Conservation (phyloP, 2,888 invertebrate genomes). For the Tetragonisca angustula region DNA sequence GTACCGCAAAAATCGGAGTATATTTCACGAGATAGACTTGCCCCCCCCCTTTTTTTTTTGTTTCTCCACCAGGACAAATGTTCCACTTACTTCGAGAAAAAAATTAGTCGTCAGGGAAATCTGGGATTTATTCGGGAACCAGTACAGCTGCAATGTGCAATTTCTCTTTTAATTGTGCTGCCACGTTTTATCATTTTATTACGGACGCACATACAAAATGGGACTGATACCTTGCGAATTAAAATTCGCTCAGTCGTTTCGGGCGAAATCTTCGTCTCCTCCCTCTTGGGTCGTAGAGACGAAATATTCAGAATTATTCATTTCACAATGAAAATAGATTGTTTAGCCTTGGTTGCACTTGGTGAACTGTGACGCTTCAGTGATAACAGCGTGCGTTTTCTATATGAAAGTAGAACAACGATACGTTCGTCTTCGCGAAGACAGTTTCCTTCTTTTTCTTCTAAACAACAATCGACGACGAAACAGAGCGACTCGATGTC, state of each 20-base stretch:
- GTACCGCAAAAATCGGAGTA: conserved; percentile 43
- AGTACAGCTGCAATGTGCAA: conserved; percentile 3
- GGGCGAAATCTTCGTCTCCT: background rate
- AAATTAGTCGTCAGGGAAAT: conserved; percentile 35
- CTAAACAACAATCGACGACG: conserved; percentile 62
- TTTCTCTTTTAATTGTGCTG: background rate
- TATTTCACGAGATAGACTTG: conserved; percentile 40
- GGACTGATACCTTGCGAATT: background rate
- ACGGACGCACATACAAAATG: background rate
- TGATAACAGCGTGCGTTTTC: too few relatives aligned
- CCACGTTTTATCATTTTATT: background rate
- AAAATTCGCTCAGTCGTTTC: background rate
- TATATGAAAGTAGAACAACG: too few relatives aligned
- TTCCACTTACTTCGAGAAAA: conserved; percentile 32
- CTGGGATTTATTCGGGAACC: conserved; percentile 24
- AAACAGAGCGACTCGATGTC: conserved; percentile 28
- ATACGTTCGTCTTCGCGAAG: background rate
- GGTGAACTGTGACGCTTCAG: too few relatives aligned
- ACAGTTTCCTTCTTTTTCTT: conserved; percentile 40
- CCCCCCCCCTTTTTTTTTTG: background rate
- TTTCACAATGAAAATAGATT: too few relatives aligned
- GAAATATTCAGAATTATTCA: too few relatives aligned
- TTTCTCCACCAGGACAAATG: conserved; percentile 37
- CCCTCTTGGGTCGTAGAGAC: too few relatives aligned
- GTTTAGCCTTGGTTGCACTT: too few relatives aligned